Conservation (phyloP, 2,113 vertebrate species). For the Ancistrus triradiatus region DNA sequence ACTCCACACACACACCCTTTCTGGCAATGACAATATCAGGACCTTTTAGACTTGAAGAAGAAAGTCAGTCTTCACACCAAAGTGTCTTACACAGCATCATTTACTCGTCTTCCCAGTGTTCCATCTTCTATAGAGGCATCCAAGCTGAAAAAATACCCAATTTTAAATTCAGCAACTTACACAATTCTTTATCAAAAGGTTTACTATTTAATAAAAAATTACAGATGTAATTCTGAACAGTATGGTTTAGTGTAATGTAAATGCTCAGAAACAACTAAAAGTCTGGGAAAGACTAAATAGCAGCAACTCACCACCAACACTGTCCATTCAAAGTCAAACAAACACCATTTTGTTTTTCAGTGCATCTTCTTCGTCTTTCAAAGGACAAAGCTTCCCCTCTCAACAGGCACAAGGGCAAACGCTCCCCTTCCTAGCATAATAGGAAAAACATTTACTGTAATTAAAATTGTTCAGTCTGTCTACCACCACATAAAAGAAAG, state of each 20-base stretch:
- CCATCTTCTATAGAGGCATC: constrained; percentile 22
- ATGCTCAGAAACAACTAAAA: not conserved
- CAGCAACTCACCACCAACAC: not conserved
- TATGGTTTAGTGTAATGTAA: not conserved
- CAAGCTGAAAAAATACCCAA: constrained; percentile 8
- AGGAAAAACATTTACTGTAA: too few species aligned
- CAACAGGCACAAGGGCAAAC: too few species aligned
- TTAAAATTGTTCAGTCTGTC: too few species aligned
- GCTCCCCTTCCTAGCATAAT: too few species aligned
- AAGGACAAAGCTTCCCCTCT: too few species aligned
- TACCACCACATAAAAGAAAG: too few species aligned
- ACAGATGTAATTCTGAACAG: not conserved
- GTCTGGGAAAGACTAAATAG: not conserved
- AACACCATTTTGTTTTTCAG: not conserved
- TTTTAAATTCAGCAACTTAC: not conserved
- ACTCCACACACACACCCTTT: too few species aligned
- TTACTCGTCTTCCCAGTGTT: constrained; percentile 19
- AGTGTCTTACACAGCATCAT: not conserved
- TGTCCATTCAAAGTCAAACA: not conserved
- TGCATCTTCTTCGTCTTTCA: not conserved
- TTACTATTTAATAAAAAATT: not conserved
- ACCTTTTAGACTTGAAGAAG: too few species aligned
- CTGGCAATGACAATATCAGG: too few species aligned
- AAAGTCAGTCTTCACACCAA: too few species aligned
- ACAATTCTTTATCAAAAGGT: not conserved